phyloP scores from a whole-genome alignment of 2,113 vertebrate genomes.

The Poecilia latipinna region DNA sequence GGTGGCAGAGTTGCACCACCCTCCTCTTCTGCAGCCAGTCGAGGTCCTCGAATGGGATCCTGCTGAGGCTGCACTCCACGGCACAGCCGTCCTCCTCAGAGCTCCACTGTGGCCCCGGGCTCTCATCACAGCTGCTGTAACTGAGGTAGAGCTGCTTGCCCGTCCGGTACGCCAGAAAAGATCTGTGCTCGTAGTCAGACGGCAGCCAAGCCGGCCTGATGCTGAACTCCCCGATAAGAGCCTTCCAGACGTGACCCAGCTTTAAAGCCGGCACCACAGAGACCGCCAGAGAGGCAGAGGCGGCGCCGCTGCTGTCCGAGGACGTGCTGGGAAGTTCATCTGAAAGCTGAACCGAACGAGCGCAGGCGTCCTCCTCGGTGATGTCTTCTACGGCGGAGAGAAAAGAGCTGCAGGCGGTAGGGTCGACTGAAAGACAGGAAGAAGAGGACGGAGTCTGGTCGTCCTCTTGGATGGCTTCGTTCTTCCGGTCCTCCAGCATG shows the following conservation, averaged over 20 bases:
- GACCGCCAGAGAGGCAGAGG: constrained; percentile 76
- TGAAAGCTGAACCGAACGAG: background rate
- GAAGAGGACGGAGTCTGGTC: constrained; percentile 63
- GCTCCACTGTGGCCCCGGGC: constrained; percentile 50
- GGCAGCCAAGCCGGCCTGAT: constrained; percentile 73
- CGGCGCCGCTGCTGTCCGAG: constrained; percentile 43
- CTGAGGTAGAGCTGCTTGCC: constrained; percentile 81
- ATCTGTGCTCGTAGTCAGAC: constrained; percentile 65
- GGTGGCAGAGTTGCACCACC: constrained; percentile 88
- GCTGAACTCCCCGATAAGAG: constrained; percentile 86
- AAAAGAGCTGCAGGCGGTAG: background rate
- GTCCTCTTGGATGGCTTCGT: constrained; percentile 61
- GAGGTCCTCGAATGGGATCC: constrained; percentile 86
- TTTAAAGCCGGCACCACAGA: constrained; percentile 69
- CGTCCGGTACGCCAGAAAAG: constrained; percentile 82
- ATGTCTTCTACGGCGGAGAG: constrained; percentile 49
- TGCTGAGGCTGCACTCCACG: constrained; percentile 80
- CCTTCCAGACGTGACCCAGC: constrained; percentile 82
- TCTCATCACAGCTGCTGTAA: constrained; percentile 65
- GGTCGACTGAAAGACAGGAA: constrained; percentile 42
- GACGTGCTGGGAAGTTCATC: constrained; percentile 69
- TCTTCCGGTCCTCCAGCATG: constrained; percentile 89
- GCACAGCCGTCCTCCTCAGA: constrained; percentile 55
- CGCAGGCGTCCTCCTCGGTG: constrained; percentile 56
- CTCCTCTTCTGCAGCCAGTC: constrained; percentile 96